phyloP scores from a whole-genome alignment of 2,888 invertebrate species.

The Electrophaes corylata region DNA sequence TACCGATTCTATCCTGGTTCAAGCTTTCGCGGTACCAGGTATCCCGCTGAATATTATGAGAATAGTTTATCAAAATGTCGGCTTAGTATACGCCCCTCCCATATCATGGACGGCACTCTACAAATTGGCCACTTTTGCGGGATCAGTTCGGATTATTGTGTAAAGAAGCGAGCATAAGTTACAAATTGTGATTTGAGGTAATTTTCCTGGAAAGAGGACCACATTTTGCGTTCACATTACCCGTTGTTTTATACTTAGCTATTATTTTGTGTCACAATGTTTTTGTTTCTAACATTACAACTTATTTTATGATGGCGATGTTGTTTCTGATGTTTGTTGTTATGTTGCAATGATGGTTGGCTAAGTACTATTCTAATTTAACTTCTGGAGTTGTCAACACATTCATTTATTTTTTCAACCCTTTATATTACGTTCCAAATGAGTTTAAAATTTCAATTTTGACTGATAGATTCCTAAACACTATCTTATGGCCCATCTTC shows the following conservation, averaged over 20 bases:
- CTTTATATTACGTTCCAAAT: too few species aligned
- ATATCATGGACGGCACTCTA: constrained; percentile 59
- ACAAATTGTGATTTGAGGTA: constrained; percentile 41
- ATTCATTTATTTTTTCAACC: too few species aligned
- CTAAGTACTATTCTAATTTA: too few species aligned
- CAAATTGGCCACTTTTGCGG: constrained; percentile 67
- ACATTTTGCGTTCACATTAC: constrained; percentile 24
- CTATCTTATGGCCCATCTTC: too few species aligned
- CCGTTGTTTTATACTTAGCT: neutral
- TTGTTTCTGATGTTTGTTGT: too few species aligned
- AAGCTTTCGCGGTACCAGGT: constrained; percentile 35
- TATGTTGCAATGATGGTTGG: too few species aligned
- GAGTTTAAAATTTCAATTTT: too few species aligned
- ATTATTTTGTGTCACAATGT: neutral
- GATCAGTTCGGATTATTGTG: constrained; percentile 58
- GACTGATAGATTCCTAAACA: too few species aligned
- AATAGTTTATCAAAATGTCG: constrained; percentile 73
- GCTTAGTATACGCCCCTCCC: constrained; percentile 53
- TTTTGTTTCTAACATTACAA: neutral
- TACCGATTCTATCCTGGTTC: constrained; percentile 43
- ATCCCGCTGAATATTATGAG: constrained; percentile 60
- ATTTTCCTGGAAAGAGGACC: constrained; percentile 19
- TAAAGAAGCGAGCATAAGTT: constrained; percentile 47
- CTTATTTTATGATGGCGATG: too few species aligned
- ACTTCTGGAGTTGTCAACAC: too few species aligned